phyloP scores from a whole-genome alignment of 2,113 vertebrate species.

The Zosterops hypoxanthus region DNA sequence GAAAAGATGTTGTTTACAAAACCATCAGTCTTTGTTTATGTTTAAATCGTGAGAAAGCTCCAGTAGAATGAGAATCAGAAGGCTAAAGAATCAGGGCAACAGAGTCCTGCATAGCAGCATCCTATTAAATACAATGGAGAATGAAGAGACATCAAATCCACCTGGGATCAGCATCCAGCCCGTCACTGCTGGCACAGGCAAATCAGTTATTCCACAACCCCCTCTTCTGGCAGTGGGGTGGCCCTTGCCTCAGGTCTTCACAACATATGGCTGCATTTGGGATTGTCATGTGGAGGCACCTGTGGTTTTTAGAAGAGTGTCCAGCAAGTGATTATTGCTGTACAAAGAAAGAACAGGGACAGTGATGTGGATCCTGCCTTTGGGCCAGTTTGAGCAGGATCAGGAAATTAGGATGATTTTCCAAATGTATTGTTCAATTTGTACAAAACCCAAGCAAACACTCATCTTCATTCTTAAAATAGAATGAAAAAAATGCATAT shows the following conservation, averaged over 20 bases:
- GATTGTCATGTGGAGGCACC: background rate
- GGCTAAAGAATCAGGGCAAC: too few species aligned
- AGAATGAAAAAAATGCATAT: background rate
- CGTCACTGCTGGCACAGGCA: accelerated
- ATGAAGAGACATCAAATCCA: background rate
- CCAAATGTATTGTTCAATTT: background rate
- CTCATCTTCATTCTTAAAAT: background rate
- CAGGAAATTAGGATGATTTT: background rate
- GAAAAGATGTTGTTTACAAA: too few species aligned
- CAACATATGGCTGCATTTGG: accelerated
- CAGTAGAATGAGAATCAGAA: too few species aligned
- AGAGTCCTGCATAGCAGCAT: background rate
- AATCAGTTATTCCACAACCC: background rate
- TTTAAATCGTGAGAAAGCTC: too few species aligned
- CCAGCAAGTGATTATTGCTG: background rate
- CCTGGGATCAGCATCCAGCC: background rate
- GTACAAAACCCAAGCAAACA: background rate
- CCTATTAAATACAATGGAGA: background rate
- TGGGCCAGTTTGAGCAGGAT: background rate
- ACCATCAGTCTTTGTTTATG: too few species aligned
- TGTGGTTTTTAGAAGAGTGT: background rate
- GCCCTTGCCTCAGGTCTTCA: background rate
- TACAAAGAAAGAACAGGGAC: background rate
- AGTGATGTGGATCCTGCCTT: background rate
- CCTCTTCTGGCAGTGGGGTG: background rate